Base-by-base conservation (phyloP, 2,113 vertebrate genomes). In the Istiophorus platypterus region DNA sequence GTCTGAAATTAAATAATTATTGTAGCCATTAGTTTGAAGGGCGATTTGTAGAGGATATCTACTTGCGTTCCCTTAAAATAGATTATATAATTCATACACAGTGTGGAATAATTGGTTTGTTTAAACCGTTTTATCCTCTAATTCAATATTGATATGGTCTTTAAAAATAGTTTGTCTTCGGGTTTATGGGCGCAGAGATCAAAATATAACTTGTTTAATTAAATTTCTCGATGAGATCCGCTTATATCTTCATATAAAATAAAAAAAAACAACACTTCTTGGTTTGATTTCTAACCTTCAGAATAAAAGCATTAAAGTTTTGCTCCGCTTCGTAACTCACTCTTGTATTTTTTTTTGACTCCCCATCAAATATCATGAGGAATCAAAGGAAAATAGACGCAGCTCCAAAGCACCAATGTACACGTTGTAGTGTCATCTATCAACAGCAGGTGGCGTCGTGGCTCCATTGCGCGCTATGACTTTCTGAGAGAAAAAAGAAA, bases 361-460 rank as follows among this genome's bases (percentile, higher is more conserved):
- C 13, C 9, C 22, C 2, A 1, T 65, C 5, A 72, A 45, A 57
- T 12, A 12, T 52, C 9, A 24, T 4, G 5, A 22, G 2, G 2
- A 42, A n/a, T 27, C 29, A 7, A 22, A 15, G 5, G 12, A 2
- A 18, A 7, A 34, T 14, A 26, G 8, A 71, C 15, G 1, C 11
- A 56, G 26, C 13, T 57, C 54, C 54, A 54, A 24, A 24, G n/a
- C n/a, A 15, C 14, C 27, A 2, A 7, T 8, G 5, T 58, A 34
- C 27, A 7, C 1, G 15, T 47, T 68, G 61, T 29, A 57, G 9
- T 73, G 7, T 22, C 58, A 5, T 11, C 29, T 1, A 37, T 0
- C 2, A 67, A 11, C 91, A 88, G 82, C 82, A 91, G 89, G 42
- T 84, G 89, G 83, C 71, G 2, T 1, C 39, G 6, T 14, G 1